Evolutionary conservation across 2,797 vertebrate genomes (phyloP), one percentile per base, ranked within the genome.

Genomic region (Tolypeutes matacus): DNA sequence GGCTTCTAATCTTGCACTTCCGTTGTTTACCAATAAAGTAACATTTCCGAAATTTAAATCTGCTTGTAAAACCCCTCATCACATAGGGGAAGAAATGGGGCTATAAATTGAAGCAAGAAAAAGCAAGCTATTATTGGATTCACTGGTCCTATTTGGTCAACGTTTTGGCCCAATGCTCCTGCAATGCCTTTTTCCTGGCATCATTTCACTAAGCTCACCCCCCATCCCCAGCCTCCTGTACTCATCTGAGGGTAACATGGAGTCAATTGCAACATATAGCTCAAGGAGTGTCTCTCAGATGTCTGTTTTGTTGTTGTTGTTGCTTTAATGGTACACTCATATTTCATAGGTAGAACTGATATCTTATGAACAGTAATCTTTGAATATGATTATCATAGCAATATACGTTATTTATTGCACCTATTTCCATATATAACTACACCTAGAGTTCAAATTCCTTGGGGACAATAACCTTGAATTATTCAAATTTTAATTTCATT

Each of bases 401-500:
- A 8, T 29, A 2, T 3, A 9, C 42, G 23, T 8, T 29, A 2
- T 39, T 64, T 21, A 13, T 13, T 23, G 8, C 23, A 82, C 8
- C 2, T 34, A 7, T 65, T 81, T 23, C 18, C 13, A 18, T 31
- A 56, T 36, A 23, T 31, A n/a, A 72, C 18, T 64, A 13, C 9
- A 83, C 36, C 29, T 58, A 23, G 3, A 14, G 21, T 9, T 83
- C n/a, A n/a, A 27, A 62, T 51, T 69, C 21, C 7, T n/a, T 51
- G 20, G 39, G 21, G 36, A 51, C 1, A 29, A 1, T 11, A 49
- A 21, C 7, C 34, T 1, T n/a, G 0, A 7, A 69, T 49, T 15
- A 27, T 39, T 94, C 21, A 69, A 1, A 34, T 15, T 60, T 69
- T 60, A 17, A 39, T 51, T 7, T 20, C 5, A 36, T 67, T 75